Conservation (phyloP, 2,888 invertebrate species). For the Carpatolechia fugitivella region DNA sequence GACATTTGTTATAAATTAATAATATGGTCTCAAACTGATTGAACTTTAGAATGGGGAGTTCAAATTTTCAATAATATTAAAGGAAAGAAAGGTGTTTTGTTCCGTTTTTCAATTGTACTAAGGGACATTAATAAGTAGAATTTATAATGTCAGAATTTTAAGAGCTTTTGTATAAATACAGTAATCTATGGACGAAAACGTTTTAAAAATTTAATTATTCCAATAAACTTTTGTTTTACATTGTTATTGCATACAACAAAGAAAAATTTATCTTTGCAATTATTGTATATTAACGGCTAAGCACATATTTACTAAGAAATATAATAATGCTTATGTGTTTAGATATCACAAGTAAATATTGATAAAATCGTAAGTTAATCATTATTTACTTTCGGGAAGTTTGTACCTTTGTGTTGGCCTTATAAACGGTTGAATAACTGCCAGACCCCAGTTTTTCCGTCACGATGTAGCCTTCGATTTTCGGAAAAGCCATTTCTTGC, state of each 20-base stretch:
- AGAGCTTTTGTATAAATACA: too few relatives aligned
- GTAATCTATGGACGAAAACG: too few relatives aligned
- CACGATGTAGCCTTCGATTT: constrained; percentile 83
- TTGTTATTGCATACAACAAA: not conserved
- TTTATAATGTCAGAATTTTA: too few relatives aligned
- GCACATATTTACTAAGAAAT: not conserved
- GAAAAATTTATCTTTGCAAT: not conserved
- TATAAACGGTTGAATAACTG: constrained; percentile 91
- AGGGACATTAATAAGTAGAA: too few relatives aligned
- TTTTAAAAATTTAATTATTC: too few relatives aligned
- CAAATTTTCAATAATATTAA: too few relatives aligned
- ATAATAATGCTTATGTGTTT: not conserved
- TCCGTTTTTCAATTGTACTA: too few relatives aligned
- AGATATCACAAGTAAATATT: not conserved
- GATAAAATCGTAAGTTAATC: not conserved
- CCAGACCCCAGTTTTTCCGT: constrained; percentile 89
- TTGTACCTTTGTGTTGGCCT: constrained; percentile 83
- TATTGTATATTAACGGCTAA: not conserved
- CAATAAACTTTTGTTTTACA: too few relatives aligned
- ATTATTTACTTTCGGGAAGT: not conserved
- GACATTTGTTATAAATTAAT: too few relatives aligned
- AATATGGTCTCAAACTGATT: too few relatives aligned
- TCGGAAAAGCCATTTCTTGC: constrained; percentile 71
- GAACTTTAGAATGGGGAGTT: too few relatives aligned
- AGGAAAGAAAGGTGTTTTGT: too few relatives aligned